Percentiles rank a stretch among this genome's conserved stretches.
Conservation (phyloP, 2,888 invertebrate species). For the Dasysyrphus tricinctus region DNA sequence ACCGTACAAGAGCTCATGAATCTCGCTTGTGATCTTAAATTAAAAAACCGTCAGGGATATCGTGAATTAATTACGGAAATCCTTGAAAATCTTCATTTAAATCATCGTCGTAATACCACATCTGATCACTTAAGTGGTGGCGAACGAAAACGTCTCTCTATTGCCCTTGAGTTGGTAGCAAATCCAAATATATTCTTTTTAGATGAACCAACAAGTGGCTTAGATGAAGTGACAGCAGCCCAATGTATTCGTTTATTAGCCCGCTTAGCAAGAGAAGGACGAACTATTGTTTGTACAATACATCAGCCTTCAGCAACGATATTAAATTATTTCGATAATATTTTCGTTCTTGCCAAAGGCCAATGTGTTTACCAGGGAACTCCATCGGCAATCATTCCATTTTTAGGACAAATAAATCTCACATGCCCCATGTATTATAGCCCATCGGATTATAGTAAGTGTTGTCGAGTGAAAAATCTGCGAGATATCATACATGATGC, state of each 20-base stretch:
- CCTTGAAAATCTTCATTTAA: slow-evolving; percentile 81
- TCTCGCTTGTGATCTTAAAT: slow-evolving; percentile 90
- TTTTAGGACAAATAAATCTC: slow-evolving; percentile 85
- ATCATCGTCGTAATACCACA: slow-evolving; percentile 81
- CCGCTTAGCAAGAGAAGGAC: slow-evolving; percentile 86
- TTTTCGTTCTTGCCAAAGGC: slow-evolving; percentile 87
- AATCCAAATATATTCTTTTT: slow-evolving; percentile 93
- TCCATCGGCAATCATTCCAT: slow-evolving; percentile 86
- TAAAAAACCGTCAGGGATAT: slow-evolving; percentile 82
- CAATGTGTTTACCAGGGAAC: slow-evolving; percentile 88
- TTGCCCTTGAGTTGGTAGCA: slow-evolving; percentile 92
- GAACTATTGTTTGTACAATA: slow-evolving; percentile 89
- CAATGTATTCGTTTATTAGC: slow-evolving; percentile 86
- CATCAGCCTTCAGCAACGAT: slow-evolving; percentile 89
- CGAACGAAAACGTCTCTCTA: slow-evolving; percentile 91
- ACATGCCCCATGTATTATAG: slow-evolving; percentile 87
- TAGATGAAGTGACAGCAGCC: slow-evolving; percentile 87
- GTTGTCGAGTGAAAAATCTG: neutral
- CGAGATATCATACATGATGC: no score
- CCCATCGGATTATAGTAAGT: slow-evolving; percentile 88
- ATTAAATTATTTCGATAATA: slow-evolving; percentile 87
- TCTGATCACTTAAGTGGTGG: slow-evolving; percentile 89
- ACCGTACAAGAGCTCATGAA: slow-evolving; percentile 91
- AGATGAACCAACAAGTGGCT: slow-evolving; percentile 91
- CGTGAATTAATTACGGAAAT: slow-evolving; percentile 80